phyloP scores from a whole-genome alignment of 2,113 vertebrate genomes.

The Lutjanus erythropterus region DNA sequence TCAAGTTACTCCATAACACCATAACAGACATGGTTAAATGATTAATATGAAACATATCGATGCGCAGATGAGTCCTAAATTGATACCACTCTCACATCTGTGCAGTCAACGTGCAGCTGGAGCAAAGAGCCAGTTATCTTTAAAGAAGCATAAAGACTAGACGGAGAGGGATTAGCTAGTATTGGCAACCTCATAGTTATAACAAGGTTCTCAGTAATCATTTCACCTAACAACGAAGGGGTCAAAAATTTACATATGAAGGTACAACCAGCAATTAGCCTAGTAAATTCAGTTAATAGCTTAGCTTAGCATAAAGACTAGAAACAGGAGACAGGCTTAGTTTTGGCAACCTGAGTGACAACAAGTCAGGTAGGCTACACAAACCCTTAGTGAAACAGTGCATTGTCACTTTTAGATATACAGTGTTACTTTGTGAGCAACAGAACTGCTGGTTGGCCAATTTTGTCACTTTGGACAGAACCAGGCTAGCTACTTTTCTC shows the following conservation, averaged over 20 bases:
- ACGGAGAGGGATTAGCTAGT: not conserved
- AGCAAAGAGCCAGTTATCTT: not conserved
- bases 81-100: not conserved
- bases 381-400: no score
- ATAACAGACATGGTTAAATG: not conserved
- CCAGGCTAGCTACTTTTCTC: no score
- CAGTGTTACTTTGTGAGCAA: no score
- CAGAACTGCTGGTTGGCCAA: no score
- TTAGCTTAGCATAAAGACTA: no score
- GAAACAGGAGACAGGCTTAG: no score
- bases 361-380: no score
- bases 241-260: conserved; percentile 6
- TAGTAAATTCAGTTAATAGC: no score
- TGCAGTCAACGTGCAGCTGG: not conserved
- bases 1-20: not conserved
- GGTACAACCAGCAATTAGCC: not conserved
- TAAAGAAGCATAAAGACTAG: not conserved
- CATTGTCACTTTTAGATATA: no score
- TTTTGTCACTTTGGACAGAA: no score
- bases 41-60: no score
- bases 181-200: not conserved
- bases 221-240: not conserved
- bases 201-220: not conserved
- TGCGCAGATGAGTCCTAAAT: not conserved
- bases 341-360: no score